Percentiles rank a stretch among this genome's conserved stretches.
Evolutionary conservation across 2,797 vertebrate species (phyloP).

Genomic region (Pseudopleuronectes americanus): DNA sequence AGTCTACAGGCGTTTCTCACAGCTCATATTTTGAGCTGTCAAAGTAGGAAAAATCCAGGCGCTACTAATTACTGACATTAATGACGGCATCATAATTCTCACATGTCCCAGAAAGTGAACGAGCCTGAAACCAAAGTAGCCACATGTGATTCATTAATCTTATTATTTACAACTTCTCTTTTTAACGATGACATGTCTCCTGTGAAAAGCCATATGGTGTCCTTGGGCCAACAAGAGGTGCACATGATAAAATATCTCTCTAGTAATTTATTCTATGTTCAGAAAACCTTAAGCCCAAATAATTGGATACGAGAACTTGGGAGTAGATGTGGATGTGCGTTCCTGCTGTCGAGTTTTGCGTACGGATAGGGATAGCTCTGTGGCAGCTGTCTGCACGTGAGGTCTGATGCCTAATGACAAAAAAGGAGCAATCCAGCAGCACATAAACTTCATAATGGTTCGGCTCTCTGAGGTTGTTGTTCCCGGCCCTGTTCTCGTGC

Average conservation of each 20-base stretch:
- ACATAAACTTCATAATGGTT: slow-evolving; percentile 49
- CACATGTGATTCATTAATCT: background rate
- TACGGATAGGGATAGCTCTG: background rate
- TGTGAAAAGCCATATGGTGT: background rate
- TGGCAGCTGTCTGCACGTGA: slow-evolving; percentile 27
- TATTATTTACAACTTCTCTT: background rate
- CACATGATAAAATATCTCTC: background rate
- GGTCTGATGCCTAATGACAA: slow-evolving; percentile 45
- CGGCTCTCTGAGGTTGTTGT: slow-evolving; percentile 32
- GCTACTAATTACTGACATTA: too few species aligned
- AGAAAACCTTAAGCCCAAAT: background rate
- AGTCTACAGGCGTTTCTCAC: too few species aligned
- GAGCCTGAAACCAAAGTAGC: too few species aligned
- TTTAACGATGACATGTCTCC: background rate
- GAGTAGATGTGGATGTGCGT: background rate
- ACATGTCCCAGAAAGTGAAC: background rate
- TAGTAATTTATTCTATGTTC: background rate
- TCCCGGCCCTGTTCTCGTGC: slow-evolving; percentile 11
- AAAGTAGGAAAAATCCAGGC: too few species aligned
- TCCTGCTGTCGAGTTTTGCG: slow-evolving; percentile 6
- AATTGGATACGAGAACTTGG: too few species aligned
- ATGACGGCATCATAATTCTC: too few species aligned
- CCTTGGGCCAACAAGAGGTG: background rate
- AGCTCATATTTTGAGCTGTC: too few species aligned
- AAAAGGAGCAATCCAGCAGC: slow-evolving; percentile 39